These are phyloP conservation scores for Sialis lutaria DNA, from an alignment of 2,888 invertebrate genomes.

Conservation along the genomic window DNA sequence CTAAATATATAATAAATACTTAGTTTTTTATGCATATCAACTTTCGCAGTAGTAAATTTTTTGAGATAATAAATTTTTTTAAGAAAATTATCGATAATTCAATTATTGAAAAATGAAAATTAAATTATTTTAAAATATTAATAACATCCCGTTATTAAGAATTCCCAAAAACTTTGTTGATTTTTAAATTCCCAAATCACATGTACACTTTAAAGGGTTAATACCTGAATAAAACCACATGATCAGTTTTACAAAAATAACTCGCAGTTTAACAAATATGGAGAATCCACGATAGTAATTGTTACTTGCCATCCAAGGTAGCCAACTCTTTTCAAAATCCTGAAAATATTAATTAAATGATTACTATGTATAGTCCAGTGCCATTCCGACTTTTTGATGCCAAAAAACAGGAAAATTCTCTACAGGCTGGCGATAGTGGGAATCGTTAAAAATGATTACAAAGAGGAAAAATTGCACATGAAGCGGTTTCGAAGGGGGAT, in stretches of 20 bases:
- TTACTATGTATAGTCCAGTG: neutral
- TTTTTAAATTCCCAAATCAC: neutral
- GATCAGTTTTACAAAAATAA: conserved; percentile 19
- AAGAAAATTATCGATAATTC: too few relatives aligned
- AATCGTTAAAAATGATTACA: too few relatives aligned
- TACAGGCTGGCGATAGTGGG: too few relatives aligned
- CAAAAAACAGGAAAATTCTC: too few relatives aligned
- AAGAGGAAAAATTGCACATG: too few relatives aligned
- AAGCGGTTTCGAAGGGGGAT: too few relatives aligned
- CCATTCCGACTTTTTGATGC: too few relatives aligned
- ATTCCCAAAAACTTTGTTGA: neutral
- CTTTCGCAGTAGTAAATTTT: too few relatives aligned
- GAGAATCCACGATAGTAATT: conserved; percentile 34
- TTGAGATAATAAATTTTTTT: too few relatives aligned
- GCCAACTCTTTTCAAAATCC: conserved; percentile 30
- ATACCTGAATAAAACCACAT: conserved; percentile 21
- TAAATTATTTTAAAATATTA: neutral
- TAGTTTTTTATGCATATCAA: neutral
- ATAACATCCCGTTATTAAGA: neutral
- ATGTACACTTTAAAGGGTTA: neutral
- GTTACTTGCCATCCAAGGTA: conserved; percentile 34
- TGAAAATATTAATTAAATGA: conserved; percentile 15
- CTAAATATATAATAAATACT: conserved; percentile 16
- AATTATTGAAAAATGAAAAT: too few relatives aligned
- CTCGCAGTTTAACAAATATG: conserved; percentile 22